Conservation (phyloP, 2,888 invertebrate species). For the Meliscaeva auricollis region DNA sequence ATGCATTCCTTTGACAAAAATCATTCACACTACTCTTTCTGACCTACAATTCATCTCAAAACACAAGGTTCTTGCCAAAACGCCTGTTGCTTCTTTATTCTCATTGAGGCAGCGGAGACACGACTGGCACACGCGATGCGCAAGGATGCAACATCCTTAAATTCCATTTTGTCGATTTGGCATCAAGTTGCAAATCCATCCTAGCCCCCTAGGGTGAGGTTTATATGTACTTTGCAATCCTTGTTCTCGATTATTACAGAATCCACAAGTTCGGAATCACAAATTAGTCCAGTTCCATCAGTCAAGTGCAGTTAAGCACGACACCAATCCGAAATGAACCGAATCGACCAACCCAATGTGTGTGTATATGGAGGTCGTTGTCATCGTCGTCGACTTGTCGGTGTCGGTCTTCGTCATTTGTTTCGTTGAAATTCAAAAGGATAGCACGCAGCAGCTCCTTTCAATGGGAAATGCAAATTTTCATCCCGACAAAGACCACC, state of each 20-base stretch:
- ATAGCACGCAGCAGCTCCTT: constrained; percentile 21
- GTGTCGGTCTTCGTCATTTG: constrained; percentile 14
- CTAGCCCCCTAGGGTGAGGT: constrained; percentile 54
- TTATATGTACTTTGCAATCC: constrained; percentile 50
- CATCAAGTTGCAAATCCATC: constrained; percentile 17
- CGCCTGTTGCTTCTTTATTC: not conserved
- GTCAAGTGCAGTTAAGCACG: constrained; percentile 61
- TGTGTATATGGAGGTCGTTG: not conserved
- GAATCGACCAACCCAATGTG: constrained; percentile 1
- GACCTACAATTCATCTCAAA: not conserved
- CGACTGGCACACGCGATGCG: no score
- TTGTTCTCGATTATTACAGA: constrained; percentile 71
- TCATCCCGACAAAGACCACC: constrained; percentile 32
- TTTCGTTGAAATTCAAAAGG: constrained; percentile 19
- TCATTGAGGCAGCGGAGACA: not conserved
- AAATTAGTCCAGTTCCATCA: constrained; percentile 74
- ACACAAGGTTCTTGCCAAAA: not conserved
- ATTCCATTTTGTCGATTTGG: constrained; percentile 14
- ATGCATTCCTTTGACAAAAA: not conserved
- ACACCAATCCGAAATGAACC: constrained; percentile 32
- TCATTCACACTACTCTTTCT: not conserved
- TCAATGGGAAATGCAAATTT: constrained; percentile 71
- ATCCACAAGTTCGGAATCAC: constrained; percentile 72
- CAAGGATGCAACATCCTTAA: constrained; percentile 1
- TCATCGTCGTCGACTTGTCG: constrained; percentile 6